Percentiles rank a stretch among this genome's conserved stretches.
phyloP scores from a whole-genome alignment of 2,888 invertebrate genomes.

The Limnephilus lunatus region DNA sequence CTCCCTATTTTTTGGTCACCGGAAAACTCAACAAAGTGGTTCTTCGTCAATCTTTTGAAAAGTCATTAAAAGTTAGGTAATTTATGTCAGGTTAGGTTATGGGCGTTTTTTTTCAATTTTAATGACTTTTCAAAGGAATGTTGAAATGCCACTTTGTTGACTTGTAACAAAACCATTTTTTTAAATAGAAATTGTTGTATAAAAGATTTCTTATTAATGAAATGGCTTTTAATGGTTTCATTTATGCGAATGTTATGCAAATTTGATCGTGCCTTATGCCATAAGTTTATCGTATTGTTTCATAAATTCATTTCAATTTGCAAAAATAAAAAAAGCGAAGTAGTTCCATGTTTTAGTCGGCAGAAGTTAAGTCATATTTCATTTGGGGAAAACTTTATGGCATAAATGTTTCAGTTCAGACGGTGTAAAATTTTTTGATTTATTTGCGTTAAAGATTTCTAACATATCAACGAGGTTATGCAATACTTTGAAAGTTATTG shows the following conservation, averaged over 20 bases:
- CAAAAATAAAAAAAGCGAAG: neutral
- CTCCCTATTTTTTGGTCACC: too few relatives aligned
- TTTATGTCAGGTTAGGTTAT: too few relatives aligned
- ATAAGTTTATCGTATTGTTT: neutral
- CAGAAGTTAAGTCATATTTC: slow-evolving; percentile 35
- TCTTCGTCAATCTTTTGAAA: too few relatives aligned
- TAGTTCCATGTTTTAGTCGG: slow-evolving; percentile 15
- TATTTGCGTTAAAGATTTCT: slow-evolving; percentile 35
- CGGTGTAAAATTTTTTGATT: slow-evolving; percentile 30
- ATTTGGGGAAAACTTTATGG: slow-evolving; percentile 26
- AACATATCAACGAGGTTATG: slow-evolving; percentile 11
- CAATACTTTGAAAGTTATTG: slow-evolving; percentile 26
- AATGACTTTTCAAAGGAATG: too few relatives aligned
- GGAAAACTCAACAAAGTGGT: too few relatives aligned
- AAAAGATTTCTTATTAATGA: neutral
- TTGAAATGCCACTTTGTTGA: too few relatives aligned
- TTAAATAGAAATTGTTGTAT: neutral
- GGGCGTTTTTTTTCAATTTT: too few relatives aligned
- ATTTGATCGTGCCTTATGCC: neutral
- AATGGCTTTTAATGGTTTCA: neutral
- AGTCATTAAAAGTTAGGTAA: too few relatives aligned
- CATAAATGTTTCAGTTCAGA: slow-evolving; percentile 33
- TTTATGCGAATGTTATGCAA: neutral
- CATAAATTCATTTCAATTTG: neutral
- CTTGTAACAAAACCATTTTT: too few relatives aligned